Base-by-base conservation (phyloP, 1,140 invertebrate species). In the Hesperophylax magnus region DNA sequence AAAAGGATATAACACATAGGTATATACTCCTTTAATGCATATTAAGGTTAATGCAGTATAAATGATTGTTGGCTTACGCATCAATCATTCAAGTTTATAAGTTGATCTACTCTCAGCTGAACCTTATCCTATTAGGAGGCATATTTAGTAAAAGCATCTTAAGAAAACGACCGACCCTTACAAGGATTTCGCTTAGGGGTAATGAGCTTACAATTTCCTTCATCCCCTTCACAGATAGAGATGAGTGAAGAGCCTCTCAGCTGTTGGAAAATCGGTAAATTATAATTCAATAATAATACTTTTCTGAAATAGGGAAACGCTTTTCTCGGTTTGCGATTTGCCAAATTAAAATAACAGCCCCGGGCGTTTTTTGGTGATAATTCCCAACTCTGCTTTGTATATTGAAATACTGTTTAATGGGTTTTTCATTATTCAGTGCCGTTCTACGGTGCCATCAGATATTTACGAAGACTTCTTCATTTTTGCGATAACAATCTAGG, bases 281-380 rank as follows among this genome's bases (percentile, higher is more conserved):
- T 58, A 58, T 58, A 58, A 58, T 58, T 58, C 56, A 58, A 58
- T 58, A 58, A 58, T 47, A 47, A 47, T 58, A 58, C n/a, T 58
- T 58, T 58, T 58, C 39, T 1, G 56, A 58, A 58, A 2, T 20
- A 18, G 5, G 56, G 9, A 58, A 58, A 8, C 56, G n/a, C 11
- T 22, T 58, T 5, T 58, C 56, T 18, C 56, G n/a, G n/a, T 58
- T 20, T 58, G n/a, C 56, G 56, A 58, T 58, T 58, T 58, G 56
- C 9, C 56, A 58, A 58, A 58, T 58, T 58, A 58, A 20, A 58
- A 58, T 58, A 58, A 58, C 22, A 58, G 17, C n/a, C n/a, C 56
- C n/a, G 14, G 9, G 56, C 56, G 22, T 58, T 58, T 58, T 58
- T 58, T 58, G 56, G n/a, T 58, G n/a, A 58, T 58, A 58, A 58